Evolutionary conservation across 2,113 vertebrate species (phyloP).

Genomic region (Hystrix brachyura): DNA sequence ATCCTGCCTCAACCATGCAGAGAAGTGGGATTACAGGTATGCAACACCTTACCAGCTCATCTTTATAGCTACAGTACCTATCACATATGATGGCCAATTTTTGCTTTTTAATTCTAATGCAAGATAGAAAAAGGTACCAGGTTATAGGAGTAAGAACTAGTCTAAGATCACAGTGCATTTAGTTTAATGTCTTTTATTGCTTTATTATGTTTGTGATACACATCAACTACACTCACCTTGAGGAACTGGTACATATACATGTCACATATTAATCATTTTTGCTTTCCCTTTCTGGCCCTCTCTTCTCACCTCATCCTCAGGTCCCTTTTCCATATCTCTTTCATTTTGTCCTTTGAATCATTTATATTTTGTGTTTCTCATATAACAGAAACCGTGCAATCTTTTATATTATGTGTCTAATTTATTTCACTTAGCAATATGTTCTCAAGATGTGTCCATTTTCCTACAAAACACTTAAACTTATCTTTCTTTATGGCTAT

Average conservation of each 20-base stretch:
- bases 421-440: not conserved
- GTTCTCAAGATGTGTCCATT: not conserved
- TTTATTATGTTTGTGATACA: not conserved
- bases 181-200: not conserved
- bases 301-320: not conserved
- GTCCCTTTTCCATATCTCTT: not conserved
- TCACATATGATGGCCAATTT: not conserved
- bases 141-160: not conserved
- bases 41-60: not conserved
- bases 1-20: not conserved
- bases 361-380: not conserved
- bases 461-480: not conserved
- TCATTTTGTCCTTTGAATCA: not conserved
- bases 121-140: not conserved
- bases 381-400: not conserved
- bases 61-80: not conserved
- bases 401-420: not conserved
- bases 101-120: not conserved
- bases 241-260: not conserved
- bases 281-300: not conserved
- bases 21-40: not conserved
- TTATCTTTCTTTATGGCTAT: not conserved
- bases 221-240: not conserved
- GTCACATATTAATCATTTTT: not conserved
- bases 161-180: not conserved